Base-by-base conservation (phyloP, 2,888 invertebrate genomes). In the Orchesellides sinensis region DNA sequence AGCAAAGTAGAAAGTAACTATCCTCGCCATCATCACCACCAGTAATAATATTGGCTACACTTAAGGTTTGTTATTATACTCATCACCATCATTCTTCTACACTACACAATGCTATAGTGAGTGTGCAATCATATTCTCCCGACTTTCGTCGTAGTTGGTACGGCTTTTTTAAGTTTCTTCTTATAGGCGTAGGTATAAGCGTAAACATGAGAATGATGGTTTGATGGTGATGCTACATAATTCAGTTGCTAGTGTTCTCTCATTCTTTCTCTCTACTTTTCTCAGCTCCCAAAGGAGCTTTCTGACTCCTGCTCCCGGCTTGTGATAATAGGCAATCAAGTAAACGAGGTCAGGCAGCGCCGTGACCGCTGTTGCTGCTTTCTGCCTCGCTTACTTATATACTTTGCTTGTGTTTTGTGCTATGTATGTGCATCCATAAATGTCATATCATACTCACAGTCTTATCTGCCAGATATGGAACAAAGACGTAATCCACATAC, bases 261-360 rank as follows among this genome's bases (percentile, higher is more conserved):
- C 40, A 14, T 32, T 40, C 72, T 79, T 52, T 61, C 54, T 25
- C 65, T 65, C 29, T 52, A 32, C 54, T 66, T 66, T 79, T 45
- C 79, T 79, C 72, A 54, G 72, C 65, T 79, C 79, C 79, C 79
- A 72, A 79, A 79, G 79, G 79, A 79, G 79, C 79, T 72, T 79
- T 79, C 78, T 78, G 70, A 78, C 78, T 78, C 78, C 63, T 70
- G 69, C 79, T 79, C 79, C 79, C 66, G 72, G 72, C 79, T 79
- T 72, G 65, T 72, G 72, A 79, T 79, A 79, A 79, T 79, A 79
- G 79, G 79, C 79, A 79, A 79, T 79, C 79, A 79, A 79, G 79
- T 79, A 79, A 79, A 79, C 79, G 79, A 79, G 79, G 79, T 79
- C 79, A 79, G 79, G 79, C 79, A 72, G 72, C 70, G 79, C 72